A percentile compares a stretch with the other conserved stretches of the same genome.
Conservation (phyloP, 2,797 vertebrate genomes). For the Pangasius macronema region DNA sequence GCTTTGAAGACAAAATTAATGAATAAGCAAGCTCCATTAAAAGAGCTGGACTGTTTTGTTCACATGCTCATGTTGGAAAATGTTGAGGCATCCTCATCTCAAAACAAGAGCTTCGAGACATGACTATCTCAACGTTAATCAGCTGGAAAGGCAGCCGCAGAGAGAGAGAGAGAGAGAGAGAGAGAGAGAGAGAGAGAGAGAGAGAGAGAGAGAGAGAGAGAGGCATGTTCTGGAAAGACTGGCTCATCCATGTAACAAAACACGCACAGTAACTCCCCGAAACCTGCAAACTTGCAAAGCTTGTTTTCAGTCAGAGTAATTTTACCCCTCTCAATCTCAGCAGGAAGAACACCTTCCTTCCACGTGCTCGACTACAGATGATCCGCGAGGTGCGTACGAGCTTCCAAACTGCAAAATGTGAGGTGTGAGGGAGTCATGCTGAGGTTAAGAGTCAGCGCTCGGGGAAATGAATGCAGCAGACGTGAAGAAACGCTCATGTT, state of each 20-base stretch:
- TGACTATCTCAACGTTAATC: slow-evolving; percentile 55
- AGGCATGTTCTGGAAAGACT: slow-evolving; percentile 72
- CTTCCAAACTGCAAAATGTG: background rate
- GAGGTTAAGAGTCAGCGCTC: background rate
- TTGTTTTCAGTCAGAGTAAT: slow-evolving; percentile 61
- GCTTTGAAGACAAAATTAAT: background rate
- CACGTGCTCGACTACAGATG: background rate
- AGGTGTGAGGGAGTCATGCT: too few species aligned
- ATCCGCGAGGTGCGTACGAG: background rate
- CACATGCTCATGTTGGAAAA: background rate
- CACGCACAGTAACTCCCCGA: slow-evolving; percentile 71
- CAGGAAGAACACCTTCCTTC: slow-evolving; percentile 22
- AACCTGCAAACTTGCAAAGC: slow-evolving; percentile 76
- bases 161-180: slow-evolving; percentile 10
- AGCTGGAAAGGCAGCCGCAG: slow-evolving; percentile 28
- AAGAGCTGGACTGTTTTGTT: background rate
- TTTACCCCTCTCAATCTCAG: slow-evolving; percentile 42
- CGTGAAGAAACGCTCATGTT: background rate
- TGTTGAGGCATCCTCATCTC: slow-evolving; percentile 7
- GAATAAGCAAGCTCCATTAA: background rate
- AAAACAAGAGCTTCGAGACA: slow-evolving; percentile 37
- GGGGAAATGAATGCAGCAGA: background rate
- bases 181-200: slow-evolving; percentile 13
- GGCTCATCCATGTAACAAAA: slow-evolving; percentile 69
- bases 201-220: slow-evolving; percentile 1